Evolutionary conservation across 2,888 invertebrate genomes (phyloP).

Genomic region (Apodemia zela): DNA sequence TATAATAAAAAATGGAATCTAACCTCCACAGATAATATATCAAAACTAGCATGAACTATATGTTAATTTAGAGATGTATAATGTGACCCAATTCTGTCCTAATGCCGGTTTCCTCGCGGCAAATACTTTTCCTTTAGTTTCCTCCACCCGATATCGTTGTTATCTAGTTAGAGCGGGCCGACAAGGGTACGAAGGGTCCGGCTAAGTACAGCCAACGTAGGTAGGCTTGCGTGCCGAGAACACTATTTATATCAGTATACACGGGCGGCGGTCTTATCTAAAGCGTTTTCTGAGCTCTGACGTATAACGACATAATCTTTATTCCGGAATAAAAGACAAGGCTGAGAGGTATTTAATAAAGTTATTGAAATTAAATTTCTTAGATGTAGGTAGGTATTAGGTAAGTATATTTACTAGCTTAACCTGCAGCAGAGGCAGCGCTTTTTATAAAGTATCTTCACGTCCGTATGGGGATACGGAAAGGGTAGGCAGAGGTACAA

Average conservation of each 20-base stretch:
- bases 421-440: no score
- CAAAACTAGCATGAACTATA: slow-evolving; percentile 10
- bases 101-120: slow-evolving; percentile 61
- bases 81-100: slow-evolving; percentile 56
- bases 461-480: no score
- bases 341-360: no score
- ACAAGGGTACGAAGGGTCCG: slow-evolving; percentile 72
- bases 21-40: neutral
- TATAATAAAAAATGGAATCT: neutral
- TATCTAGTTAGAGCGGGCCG: slow-evolving; percentile 75
- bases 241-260: slow-evolving; percentile 43
- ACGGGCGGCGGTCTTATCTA: slow-evolving; percentile 27
- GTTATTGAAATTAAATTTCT: no score
- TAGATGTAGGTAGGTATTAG: no score
- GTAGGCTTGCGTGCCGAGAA: slow-evolving; percentile 40
- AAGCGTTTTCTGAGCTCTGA: slow-evolving; percentile 19
- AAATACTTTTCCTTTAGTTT: slow-evolving; percentile 76
- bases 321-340: neutral
- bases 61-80: slow-evolving; percentile 37
- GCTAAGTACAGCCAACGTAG: slow-evolving; percentile 51
- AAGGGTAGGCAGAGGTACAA: no score
- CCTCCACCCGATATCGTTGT: slow-evolving; percentile 74
- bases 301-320: slow-evolving; percentile 8
- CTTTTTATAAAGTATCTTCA: no score
- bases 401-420: no score